phyloP scores from a whole-genome alignment of 2,113 vertebrate species.

The Salvator merianae region DNA sequence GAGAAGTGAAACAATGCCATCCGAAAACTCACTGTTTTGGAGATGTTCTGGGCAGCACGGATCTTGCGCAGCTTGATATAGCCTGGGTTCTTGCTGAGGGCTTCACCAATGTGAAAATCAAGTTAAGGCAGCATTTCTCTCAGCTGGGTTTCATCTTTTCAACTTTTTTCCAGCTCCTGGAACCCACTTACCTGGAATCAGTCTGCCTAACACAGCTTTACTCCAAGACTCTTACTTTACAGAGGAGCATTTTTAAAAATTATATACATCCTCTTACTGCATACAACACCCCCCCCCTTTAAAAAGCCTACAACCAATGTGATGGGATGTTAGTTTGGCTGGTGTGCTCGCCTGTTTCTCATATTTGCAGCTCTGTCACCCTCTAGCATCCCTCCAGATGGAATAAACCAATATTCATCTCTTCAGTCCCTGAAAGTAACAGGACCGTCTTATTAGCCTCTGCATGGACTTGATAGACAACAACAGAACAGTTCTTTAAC shows the following conservation, averaged over 20 bases:
- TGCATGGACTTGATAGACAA: not conserved
- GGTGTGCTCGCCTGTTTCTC: slow-evolving; percentile 49
- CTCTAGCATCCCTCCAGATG: not conserved
- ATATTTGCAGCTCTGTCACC: slow-evolving; percentile 11
- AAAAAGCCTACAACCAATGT: too few species aligned
- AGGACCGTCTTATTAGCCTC: not conserved
- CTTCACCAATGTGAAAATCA: slow-evolving; percentile 81
- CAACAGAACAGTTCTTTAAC: not conserved
- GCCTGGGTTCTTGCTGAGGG: slow-evolving; percentile 90
- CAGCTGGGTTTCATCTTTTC: not conserved
- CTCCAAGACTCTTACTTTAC: not conserved
- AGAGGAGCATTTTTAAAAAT: not conserved
- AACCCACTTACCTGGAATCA: not conserved
- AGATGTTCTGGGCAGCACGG: slow-evolving; percentile 92
- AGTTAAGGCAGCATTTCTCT: slow-evolving; percentile 60
- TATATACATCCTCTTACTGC: too few species aligned
- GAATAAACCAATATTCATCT: not conserved
- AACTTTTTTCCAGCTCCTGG: not conserved
- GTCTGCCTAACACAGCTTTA: not conserved
- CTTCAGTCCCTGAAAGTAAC: not conserved
- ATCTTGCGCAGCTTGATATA: slow-evolving; percentile 93
- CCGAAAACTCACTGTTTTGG: slow-evolving; percentile 83
- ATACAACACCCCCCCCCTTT: not conserved
- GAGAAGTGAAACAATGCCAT: fast-evolving
- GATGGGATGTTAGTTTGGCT: too few species aligned